phyloP scores from a whole-genome alignment of 2,113 vertebrate species.

The Mola mola region DNA sequence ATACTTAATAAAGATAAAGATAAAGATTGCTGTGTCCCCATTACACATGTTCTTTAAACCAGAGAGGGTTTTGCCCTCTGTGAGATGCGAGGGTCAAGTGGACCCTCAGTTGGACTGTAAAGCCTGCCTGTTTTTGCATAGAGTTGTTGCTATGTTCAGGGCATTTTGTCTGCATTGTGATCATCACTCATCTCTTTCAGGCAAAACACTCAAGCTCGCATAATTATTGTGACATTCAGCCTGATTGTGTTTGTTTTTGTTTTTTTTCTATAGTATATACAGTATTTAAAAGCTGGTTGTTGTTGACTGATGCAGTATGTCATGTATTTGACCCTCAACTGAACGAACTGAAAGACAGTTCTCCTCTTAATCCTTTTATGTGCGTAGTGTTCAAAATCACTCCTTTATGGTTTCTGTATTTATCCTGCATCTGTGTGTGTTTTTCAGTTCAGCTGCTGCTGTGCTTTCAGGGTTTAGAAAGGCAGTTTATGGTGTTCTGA shows the following conservation, averaged over 20 bases:
- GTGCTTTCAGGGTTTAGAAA: slow-evolving; percentile 37
- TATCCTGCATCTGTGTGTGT: slow-evolving; percentile 25
- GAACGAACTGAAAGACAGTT: slow-evolving; percentile 9
- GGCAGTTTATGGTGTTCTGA: slow-evolving; percentile 40
- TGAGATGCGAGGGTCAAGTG: slow-evolving; percentile 14
- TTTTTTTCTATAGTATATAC: no score
- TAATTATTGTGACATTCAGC: slow-evolving; percentile 21
- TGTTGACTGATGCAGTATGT: slow-evolving; percentile 26
- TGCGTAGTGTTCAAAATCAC: not conserved
- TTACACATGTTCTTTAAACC: slow-evolving; percentile 15
- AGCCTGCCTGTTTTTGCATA: slow-evolving; percentile 10
- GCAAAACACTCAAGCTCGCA: slow-evolving; percentile 26
- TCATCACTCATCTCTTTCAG: slow-evolving; percentile 22
- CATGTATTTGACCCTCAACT: slow-evolving; percentile 27
- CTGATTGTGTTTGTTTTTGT: slow-evolving; percentile 10
- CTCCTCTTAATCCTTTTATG: slow-evolving; percentile 4
- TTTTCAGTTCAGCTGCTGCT: slow-evolving; percentile 12
- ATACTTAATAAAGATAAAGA: not conserved
- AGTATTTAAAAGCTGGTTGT: not conserved
- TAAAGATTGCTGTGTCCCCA: slow-evolving; percentile 10
- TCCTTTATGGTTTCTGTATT: slow-evolving; percentile 8
- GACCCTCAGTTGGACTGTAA: slow-evolving; percentile 18
- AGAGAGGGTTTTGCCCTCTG: slow-evolving; percentile 11
- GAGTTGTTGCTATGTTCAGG: slow-evolving; percentile 7
- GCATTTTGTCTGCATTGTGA: slow-evolving; percentile 18